A percentile compares a stretch with the other conserved stretches of the same genome.
phyloP scores from a whole-genome alignment of 2,113 vertebrate genomes.

The Trematocara unimaculatum region DNA sequence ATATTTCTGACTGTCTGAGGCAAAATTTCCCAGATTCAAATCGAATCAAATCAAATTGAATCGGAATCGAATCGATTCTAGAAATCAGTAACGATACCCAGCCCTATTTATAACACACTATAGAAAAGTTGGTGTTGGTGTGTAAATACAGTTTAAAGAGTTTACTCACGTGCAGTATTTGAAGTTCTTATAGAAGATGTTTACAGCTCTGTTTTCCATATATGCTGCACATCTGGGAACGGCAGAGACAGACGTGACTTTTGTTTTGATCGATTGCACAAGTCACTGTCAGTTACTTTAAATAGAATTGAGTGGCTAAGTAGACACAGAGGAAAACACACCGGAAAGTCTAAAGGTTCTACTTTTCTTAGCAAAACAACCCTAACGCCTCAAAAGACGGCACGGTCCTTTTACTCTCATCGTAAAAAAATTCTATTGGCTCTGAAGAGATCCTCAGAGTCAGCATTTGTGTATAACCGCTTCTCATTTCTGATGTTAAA shows the following conservation, averaged over 20 bases:
- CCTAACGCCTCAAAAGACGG: neutral
- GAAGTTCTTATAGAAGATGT: neutral
- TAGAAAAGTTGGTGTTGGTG: accelerated
- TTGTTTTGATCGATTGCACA: neutral
- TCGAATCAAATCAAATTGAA: no score
- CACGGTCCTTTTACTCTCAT: neutral
- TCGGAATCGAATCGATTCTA: no score
- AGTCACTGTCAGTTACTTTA: neutral
- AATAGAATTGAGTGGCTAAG: neutral
- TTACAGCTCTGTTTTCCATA: neutral
- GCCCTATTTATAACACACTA: neutral
- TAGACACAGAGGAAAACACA: neutral
- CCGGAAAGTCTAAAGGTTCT: neutral
- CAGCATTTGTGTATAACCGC: neutral
- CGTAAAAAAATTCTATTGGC: accelerated
- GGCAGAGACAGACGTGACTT: neutral
- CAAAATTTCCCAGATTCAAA: no score
- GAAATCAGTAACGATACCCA: no score
- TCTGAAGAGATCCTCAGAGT: neutral
- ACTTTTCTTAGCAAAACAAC: neutral
- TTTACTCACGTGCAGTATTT: neutral
- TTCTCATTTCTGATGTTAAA: neutral
- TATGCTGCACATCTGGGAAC: neutral
- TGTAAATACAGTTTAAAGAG: neutral
- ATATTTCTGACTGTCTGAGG: no score